A percentile compares a stretch with the other conserved stretches of the same genome.
Conservation (phyloP, 2,888 invertebrate genomes). For the Pyrochroa serraticornis region DNA sequence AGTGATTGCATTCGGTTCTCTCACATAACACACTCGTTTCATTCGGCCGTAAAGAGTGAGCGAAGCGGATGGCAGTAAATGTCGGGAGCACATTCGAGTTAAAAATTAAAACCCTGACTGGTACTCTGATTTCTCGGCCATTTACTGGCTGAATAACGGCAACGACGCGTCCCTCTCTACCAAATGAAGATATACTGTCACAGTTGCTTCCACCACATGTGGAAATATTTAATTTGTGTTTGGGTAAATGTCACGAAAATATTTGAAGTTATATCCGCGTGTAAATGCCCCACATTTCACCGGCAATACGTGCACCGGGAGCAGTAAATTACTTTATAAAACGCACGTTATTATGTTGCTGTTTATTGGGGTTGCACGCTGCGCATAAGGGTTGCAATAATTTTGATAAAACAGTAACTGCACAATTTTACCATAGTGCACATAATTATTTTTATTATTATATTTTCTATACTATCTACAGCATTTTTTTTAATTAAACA, state of each 20-base stretch:
- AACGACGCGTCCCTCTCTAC: slow-evolving; percentile 45
- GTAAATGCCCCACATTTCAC: slow-evolving; percentile 33
- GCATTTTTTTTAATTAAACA: too few relatives aligned
- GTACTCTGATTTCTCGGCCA: slow-evolving; percentile 57
- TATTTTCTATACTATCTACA: too few relatives aligned
- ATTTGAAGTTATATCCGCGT: slow-evolving; percentile 41
- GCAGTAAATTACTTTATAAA: slow-evolving; percentile 34
- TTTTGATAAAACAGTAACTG: too few relatives aligned
- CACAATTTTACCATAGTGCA: too few relatives aligned
- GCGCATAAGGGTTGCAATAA: too few relatives aligned
- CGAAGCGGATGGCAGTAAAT: slow-evolving; percentile 54
- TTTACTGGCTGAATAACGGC: slow-evolving; percentile 55
- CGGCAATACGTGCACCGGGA: slow-evolving; percentile 21
- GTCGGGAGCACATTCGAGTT: slow-evolving; percentile 56
- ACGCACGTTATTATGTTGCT: slow-evolving; percentile 31
- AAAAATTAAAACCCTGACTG: slow-evolving; percentile 56
- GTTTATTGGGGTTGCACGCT: slow-evolving; percentile 24
- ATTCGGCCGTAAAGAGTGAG: slow-evolving; percentile 51
- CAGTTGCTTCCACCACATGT: slow-evolving; percentile 53
- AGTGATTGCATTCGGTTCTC: slow-evolving; percentile 43
- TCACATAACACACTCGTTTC: slow-evolving; percentile 52
- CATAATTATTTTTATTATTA: too few relatives aligned
- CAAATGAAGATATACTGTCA: slow-evolving; percentile 53
- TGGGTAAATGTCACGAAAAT: slow-evolving; percentile 50
- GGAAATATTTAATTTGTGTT: slow-evolving; percentile 54